These are phyloP conservation scores for Rhinolophus sinicus DNA, from an alignment of 2,113 vertebrate species.

Conservation along the genomic window DNA sequence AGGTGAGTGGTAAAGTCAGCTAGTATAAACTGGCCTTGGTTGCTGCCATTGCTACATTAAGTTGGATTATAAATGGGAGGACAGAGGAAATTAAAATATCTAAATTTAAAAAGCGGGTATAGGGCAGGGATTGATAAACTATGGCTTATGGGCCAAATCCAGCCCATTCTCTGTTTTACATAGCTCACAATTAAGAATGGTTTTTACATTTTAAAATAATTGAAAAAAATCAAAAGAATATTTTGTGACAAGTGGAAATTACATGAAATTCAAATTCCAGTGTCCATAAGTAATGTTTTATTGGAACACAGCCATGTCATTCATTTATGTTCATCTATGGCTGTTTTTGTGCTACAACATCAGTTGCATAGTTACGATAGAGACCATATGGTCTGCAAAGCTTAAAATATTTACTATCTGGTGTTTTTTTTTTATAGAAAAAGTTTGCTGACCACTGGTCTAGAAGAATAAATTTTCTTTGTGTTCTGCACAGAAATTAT, in stretches of 20 bases:
- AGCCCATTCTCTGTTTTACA: not conserved
- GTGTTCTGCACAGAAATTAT: conserved; percentile 2
- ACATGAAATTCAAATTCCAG: conserved; percentile 14
- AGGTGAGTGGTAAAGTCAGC: not conserved
- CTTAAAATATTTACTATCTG: conserved; percentile 32
- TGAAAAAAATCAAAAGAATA: not conserved
- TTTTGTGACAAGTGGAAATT: conserved; percentile 41
- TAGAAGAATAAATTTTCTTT: conserved; percentile 18
- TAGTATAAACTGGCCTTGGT: not conserved
- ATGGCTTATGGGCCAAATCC: not conserved
- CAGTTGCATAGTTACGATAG: not conserved
- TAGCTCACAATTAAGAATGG: not conserved
- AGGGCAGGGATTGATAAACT: not conserved
- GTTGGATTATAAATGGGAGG: not conserved
- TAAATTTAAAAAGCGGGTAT: not conserved
- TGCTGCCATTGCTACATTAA: not conserved
- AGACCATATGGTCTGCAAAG: not conserved
- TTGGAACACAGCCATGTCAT: not conserved
- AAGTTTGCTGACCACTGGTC: not conserved
- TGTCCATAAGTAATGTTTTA: conserved; percentile 43
- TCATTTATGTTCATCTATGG: not conserved
- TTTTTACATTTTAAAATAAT: not conserved
- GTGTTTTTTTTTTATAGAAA: not conserved
- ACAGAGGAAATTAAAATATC: conserved; percentile 9
- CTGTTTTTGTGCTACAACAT: not conserved